These are phyloP conservation scores for Montipora capitata DNA, from an alignment of 92 coral and sea anemone genomes.

Conservation along the genomic window DNA sequence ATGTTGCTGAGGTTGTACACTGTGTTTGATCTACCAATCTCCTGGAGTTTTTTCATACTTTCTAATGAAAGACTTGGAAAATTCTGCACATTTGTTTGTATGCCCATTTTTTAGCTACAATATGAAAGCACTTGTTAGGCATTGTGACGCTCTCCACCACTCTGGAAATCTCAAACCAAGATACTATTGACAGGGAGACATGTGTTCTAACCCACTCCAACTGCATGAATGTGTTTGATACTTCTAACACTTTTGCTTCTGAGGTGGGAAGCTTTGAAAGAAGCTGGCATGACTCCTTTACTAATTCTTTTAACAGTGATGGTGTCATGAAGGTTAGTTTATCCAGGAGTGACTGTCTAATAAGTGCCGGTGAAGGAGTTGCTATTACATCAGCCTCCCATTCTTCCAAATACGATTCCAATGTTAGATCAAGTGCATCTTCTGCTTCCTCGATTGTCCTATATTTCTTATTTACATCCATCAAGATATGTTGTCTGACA, in stretches of 20 bases:
- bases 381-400: not conserved
- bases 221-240: not conserved
- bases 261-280: not conserved
- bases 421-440: not conserved
- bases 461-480: not conserved
- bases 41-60: conserved; percentile 37
- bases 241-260: not conserved
- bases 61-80: conserved; percentile 30
- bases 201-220: not conserved
- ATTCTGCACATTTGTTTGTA: not conserved
- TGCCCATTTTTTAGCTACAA: not conserved
- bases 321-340: not conserved
- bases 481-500: not conserved
- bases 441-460: not conserved
- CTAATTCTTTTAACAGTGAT: not conserved
- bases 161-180: not conserved
- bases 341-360: not conserved
- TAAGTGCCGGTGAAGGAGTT: not conserved
- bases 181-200: not conserved
- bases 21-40: conserved; percentile 31
- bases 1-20: conserved; percentile 23
- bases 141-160: not conserved
- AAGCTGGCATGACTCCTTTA: not conserved
- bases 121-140: not conserved
- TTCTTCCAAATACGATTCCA: conserved; percentile 1